Evolutionary conservation across 2,113 vertebrate species (phyloP), one percentile per base, ranked within the genome.

Genomic region (Tragelaphus scriptus): DNA sequence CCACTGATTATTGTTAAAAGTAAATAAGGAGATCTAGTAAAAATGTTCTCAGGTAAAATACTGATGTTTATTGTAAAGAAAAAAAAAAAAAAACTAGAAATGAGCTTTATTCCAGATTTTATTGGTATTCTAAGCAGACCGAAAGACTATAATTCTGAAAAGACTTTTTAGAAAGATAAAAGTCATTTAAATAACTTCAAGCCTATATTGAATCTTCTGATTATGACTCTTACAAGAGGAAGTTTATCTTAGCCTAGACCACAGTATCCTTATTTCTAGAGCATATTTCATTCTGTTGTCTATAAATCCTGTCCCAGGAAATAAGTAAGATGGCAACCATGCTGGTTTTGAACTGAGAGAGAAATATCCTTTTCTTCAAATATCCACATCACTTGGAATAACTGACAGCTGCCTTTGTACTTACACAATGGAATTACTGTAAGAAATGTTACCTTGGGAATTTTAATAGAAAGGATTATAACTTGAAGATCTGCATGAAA

Each of bases 401-500:
- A 94, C 49, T 97, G 98, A 97, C 80, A 98, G 77, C 97, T 98
- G 84, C 93, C 94, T 98, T 98, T 89, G 85, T 91, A 91, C 94
- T 98, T 96, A 75, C 32, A 96, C 61, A 97, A 96, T 96, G 81
- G 97, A 98, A 96, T 90, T 98, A 88, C 89, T 98, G 95, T 98
- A 97, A 96, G 92, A 98, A 91, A 90, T 36, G 13, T 47, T 96
- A 98, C 95, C 97, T 97, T 97, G 97, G 92, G 97, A 98, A 96
- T 96, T 98, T 97, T 97, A 97, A 97, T 97, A 98, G 80, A 93
- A 97, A 98, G 95, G 26, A 92, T 98, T 97, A 85, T 98, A 98
- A 97, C 98, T 98, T 98, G 98, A 98, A 98, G 98, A 98, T 97
- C 89, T 98, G 59, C 94, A 91, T 97, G 98, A 98, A 98, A 98